A percentile compares a stretch with the other conserved stretches of the same genome.
These are phyloP conservation scores for Chiloscyllium plagiosum DNA, from an alignment of 2,113 vertebrate genomes.

Conservation along the genomic window DNA sequence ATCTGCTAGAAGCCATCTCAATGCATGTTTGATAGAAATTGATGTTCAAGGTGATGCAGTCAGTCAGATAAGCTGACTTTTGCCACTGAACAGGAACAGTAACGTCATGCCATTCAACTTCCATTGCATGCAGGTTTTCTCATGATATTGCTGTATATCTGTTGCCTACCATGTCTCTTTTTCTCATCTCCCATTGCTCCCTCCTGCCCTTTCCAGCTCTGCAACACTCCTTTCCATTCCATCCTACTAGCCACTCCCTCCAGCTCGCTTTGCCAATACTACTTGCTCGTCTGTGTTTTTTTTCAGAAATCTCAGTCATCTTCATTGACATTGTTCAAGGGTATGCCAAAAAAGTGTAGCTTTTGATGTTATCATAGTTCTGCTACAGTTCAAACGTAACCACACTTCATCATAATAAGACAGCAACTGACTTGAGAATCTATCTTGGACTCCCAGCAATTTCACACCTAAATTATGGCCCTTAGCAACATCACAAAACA, in stretches of 20 bases:
- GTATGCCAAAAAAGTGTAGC: neutral
- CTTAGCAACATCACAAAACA: neutral
- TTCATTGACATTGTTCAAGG: neutral
- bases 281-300: neutral
- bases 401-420: neutral
- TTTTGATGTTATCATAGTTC: neutral
- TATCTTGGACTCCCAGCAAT: neutral
- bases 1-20: neutral
- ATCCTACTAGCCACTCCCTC: neutral
- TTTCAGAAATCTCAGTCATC: neutral
- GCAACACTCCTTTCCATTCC: no score
- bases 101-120: no score
- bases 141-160: no score
- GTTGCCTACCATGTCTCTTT: neutral
- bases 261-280: neutral
- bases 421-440: neutral
- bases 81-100: no score
- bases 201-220: no score
- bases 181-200: neutral
- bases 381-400: neutral
- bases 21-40: neutral
- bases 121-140: no score
- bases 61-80: no score
- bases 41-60: neutral
- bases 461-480: neutral